These are phyloP conservation scores for Cotesia typhae DNA, from an alignment of 1,140 invertebrate genomes.

Conservation along the genomic window DNA sequence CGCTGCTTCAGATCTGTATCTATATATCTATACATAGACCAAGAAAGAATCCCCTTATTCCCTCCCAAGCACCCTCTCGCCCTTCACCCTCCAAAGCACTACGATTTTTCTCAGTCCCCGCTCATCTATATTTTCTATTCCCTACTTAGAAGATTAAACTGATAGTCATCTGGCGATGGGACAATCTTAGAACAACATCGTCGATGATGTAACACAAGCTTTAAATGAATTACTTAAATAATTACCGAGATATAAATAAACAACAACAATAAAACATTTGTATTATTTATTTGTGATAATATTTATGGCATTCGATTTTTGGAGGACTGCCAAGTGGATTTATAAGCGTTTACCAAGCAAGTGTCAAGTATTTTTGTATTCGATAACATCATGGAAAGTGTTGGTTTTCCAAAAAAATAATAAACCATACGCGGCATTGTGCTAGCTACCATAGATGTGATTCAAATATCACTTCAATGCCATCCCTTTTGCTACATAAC, in stretches of 20 bases:
- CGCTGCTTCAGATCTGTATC: background rate
- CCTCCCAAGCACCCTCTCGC: background rate
- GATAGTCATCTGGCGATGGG: slow-evolving; percentile 23
- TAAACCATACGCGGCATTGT: slow-evolving; percentile 46
- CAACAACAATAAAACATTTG: too few relatives aligned
- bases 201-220: background rate
- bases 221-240: too few relatives aligned
- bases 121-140: slow-evolving; percentile 19
- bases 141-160: slow-evolving; percentile 24
- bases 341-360: slow-evolving; percentile 32
- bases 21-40: background rate
- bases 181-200: background rate
- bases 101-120: slow-evolving; percentile 23
- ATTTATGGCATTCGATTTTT: slow-evolving; percentile 29
- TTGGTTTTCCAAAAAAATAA: slow-evolving; percentile 48
- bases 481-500: too few relatives aligned
- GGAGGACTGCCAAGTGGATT: slow-evolving; percentile 32
- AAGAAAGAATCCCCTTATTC: background rate
- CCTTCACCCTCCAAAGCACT: background rate
- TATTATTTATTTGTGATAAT: too few relatives aligned
- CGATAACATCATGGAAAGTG: slow-evolving; percentile 37
- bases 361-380: slow-evolving; percentile 34
- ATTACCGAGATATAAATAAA: too few relatives aligned
- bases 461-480: background rate
- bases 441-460: background rate